phyloP scores from a whole-genome alignment of 2,888 invertebrate species.

The Gymnocheta viridis region DNA sequence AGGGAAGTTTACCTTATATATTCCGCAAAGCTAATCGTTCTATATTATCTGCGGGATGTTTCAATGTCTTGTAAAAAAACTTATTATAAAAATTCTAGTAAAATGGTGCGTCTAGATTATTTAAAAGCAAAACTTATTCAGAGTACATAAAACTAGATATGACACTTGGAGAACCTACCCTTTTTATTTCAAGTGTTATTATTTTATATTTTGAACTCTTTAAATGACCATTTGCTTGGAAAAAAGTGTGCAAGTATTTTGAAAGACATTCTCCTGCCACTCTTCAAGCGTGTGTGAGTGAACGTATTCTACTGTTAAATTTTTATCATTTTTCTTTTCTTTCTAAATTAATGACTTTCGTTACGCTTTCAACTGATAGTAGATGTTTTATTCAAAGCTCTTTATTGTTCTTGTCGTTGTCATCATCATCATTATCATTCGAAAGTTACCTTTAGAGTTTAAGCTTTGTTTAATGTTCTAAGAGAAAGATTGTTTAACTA shows the following conservation, averaged over 20 bases:
- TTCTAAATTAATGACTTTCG: constrained; percentile 78
- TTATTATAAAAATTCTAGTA: too few species aligned
- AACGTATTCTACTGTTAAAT: constrained; percentile 74
- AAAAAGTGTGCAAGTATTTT: constrained; percentile 17
- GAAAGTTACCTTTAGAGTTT: too few species aligned
- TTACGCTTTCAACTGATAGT: constrained; percentile 75
- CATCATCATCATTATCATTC: constrained; percentile 30
- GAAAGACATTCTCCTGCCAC: constrained; percentile 60
- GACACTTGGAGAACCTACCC: neutral
- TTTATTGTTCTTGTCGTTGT: constrained; percentile 18
- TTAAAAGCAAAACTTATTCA: too few species aligned
- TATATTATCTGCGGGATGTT: too few species aligned
- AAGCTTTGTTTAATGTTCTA: too few species aligned
- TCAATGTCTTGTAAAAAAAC: too few species aligned
- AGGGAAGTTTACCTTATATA: neutral
- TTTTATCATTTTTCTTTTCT: neutral
- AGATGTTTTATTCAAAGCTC: constrained; percentile 41
- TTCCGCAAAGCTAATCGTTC: too few species aligned
- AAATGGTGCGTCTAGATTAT: too few species aligned
- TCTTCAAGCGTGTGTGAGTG: constrained; percentile 66
- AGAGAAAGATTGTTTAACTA: too few species aligned
- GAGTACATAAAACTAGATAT: too few species aligned
- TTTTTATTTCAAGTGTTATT: neutral
- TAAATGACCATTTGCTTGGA: constrained; percentile 39
- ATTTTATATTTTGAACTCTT: constrained; percentile 4